Conservation (phyloP, 2,888 invertebrate genomes). For the Adelphocoris suturalis region DNA sequence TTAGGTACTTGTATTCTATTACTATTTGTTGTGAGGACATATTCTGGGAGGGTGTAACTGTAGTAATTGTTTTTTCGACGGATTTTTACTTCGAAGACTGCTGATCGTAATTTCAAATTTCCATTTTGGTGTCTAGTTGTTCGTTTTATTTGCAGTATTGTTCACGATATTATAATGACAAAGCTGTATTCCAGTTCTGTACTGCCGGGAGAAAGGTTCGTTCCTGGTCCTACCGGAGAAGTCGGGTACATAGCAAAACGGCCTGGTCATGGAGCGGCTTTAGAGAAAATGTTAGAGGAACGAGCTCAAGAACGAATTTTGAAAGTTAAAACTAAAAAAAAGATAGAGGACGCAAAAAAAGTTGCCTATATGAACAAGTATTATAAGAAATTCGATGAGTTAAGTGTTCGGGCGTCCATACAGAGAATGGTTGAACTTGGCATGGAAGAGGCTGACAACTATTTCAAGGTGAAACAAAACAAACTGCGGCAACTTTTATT, state of each 20-base stretch:
- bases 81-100: no score
- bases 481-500: conserved; percentile 53
- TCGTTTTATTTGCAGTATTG: no score
- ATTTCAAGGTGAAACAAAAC: conserved; percentile 69
- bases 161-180: no score
- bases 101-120: no score
- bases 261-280: conserved; percentile 30
- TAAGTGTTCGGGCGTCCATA: neutral
- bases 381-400: neutral
- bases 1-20: no score
- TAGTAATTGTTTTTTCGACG: no score
- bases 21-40: no score
- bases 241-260: conserved; percentile 56
- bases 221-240: conserved; percentile 40
- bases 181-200: neutral
- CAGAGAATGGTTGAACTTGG: conserved; percentile 34
- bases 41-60: no score
- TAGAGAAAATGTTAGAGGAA: neutral
- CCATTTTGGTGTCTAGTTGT: no score
- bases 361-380: conserved; percentile 52
- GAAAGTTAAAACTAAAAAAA: conserved; percentile 47
- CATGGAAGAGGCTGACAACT: conserved; percentile 61
- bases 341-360: conserved; percentile 56
- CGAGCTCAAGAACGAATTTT: conserved; percentile 33
- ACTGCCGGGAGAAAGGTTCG: conserved; percentile 19